A percentile compares a stretch with the other conserved stretches of the same genome.
phyloP scores from a whole-genome alignment of 2,888 invertebrate species.

The Strigamia transsilvanica region DNA sequence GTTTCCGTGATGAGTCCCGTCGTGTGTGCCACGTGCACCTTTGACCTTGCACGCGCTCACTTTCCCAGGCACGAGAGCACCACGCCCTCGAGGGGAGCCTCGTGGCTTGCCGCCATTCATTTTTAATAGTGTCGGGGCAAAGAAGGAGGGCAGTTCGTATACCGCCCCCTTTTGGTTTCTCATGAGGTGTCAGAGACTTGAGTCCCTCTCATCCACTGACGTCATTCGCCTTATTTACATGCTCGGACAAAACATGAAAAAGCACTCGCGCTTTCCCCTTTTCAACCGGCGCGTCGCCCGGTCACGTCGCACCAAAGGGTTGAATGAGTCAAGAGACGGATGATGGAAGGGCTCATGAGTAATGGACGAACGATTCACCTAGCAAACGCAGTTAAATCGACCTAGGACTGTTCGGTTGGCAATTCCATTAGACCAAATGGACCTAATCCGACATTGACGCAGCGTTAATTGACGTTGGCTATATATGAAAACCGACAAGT shows the following conservation, averaged over 20 bases:
- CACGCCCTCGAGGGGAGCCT: constrained; percentile 49
- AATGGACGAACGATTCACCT: constrained; percentile 42
- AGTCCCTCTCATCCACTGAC: constrained; percentile 13
- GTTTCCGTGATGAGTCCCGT: constrained; percentile 47
- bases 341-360: constrained; percentile 49
- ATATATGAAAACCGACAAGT: constrained; percentile 1
- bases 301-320: constrained; percentile 49
- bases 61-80: constrained; percentile 49
- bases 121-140: constrained; percentile 49
- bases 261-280: constrained; percentile 40
- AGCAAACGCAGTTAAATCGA: constrained; percentile 45
- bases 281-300: constrained; percentile 34
- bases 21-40: constrained; percentile 41
- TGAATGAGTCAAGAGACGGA: constrained; percentile 49
- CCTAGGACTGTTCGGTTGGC: constrained; percentile 18
- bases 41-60: constrained; percentile 46
- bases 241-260: constrained; percentile 49
- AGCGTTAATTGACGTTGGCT: constrained; percentile 51
- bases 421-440: constrained; percentile 42
- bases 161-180: constrained; percentile 37
- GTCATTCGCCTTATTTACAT: constrained; percentile 47
- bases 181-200: constrained; percentile 35
- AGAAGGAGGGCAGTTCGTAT: constrained; percentile 49
- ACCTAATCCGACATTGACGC: constrained; percentile 49
- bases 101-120: constrained; percentile 49